These are phyloP conservation scores for Whitmania pigra DNA, from an alignment of 1,140 invertebrate species.

Conservation along the genomic window DNA sequence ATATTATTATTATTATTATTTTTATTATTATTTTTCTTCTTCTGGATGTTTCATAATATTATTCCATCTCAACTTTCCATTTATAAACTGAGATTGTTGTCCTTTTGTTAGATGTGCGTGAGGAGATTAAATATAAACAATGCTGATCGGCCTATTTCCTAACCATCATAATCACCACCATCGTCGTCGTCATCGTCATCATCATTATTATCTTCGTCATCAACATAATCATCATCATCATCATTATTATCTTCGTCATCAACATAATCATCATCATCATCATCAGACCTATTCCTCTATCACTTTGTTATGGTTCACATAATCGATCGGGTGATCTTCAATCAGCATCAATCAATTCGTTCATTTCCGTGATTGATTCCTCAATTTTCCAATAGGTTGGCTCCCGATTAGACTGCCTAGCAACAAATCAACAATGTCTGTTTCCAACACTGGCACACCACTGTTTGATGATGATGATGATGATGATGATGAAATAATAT, in stretches of 20 bases:
- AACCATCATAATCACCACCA: background rate
- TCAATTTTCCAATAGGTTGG: background rate
- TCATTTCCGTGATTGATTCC: background rate
- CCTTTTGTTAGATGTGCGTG: no score
- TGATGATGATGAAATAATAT: no score
- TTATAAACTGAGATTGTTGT: no score
- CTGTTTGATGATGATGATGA: background rate
- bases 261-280: background rate
- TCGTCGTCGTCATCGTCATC: background rate
- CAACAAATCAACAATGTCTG: background rate
- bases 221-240: background rate
- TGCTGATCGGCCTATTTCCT: no score
- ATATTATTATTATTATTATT: no score
- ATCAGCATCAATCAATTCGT: background rate
- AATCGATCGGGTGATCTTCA: background rate
- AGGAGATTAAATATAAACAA: no score
- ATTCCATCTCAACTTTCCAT: no score
- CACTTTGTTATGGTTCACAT: background rate
- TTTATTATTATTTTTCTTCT: no score
- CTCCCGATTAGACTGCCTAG: background rate
- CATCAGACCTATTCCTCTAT: background rate
- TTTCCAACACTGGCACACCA: background rate
- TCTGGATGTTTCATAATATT: no score
- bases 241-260: background rate
- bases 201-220: background rate